These are phyloP conservation scores for Chlamydotis undulata DNA, from an alignment of 2,113 vertebrate species.

Conservation along the genomic window DNA sequence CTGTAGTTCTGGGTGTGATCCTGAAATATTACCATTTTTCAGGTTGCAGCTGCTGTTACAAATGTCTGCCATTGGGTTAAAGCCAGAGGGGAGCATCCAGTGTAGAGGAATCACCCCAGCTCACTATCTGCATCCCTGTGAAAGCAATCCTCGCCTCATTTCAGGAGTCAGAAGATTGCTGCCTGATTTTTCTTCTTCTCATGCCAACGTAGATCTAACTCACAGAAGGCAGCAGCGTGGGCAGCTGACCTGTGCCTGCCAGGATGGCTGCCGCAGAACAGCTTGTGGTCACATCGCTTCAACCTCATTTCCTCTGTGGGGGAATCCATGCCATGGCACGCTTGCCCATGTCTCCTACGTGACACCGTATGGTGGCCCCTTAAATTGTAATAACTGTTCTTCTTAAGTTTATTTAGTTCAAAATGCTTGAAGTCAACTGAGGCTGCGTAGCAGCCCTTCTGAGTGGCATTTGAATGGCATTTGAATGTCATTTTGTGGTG, in stretches of 20 bases:
- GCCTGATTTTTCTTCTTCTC: neutral
- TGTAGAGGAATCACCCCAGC: neutral
- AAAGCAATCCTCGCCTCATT: neutral
- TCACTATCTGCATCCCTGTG: neutral
- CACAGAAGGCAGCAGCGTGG: neutral
- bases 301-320: neutral
- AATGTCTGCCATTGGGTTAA: fast-evolving
- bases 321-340: fast-evolving
- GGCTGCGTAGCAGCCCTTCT: neutral
- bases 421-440: neutral
- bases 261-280: neutral
- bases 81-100: neutral
- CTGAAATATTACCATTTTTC: neutral
- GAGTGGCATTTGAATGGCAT: neutral
- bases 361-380: neutral
- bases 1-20: neutral
- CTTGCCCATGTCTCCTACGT: neutral
- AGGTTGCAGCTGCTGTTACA: neutral
- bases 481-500: too few relatives aligned
- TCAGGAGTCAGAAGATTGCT: neutral
- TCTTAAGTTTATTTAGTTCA: neutral
- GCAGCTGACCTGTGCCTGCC: neutral
- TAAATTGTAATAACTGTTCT: neutral
- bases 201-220: fast-evolving
- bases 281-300: neutral